Conservation (phyloP, 2,888 invertebrate species). For the Amphipoea oculea region DNA sequence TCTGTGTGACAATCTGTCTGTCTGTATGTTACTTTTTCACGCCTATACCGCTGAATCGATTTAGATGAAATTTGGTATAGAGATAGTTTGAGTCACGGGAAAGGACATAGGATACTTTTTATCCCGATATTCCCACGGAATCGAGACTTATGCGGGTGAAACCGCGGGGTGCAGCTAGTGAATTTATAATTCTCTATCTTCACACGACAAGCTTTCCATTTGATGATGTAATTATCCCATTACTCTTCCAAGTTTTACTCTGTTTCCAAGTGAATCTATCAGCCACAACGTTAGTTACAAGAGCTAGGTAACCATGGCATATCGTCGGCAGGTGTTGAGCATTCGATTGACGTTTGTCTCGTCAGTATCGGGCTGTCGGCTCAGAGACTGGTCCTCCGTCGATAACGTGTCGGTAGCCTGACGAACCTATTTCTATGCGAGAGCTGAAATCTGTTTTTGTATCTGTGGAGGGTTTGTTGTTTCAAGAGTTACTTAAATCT, state of each 20-base stretch:
- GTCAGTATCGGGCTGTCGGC: not conserved
- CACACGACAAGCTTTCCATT: not conserved
- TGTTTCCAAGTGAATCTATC: not conserved
- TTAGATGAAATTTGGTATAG: no score
- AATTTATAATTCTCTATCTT: not conserved
- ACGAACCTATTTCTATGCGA: not conserved
- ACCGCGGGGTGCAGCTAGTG: not conserved
- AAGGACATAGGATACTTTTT: no score
- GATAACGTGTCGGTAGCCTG: slow-evolving; percentile 2
- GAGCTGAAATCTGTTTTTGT: not conserved
- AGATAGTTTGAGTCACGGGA: no score
- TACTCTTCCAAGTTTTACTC: not conserved
- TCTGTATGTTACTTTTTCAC: no score
- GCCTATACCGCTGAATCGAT: no score
- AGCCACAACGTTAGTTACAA: not conserved
- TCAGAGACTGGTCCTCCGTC: not conserved
- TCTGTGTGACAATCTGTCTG: no score
- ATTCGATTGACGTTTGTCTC: slow-evolving; percentile 27
- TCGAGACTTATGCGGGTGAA: no score
- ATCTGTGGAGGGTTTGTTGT: not conserved
- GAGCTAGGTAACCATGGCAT: not conserved
- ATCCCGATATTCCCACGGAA: no score
- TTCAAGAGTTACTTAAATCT: not conserved
- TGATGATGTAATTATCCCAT: not conserved
- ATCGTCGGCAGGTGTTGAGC: not conserved